Evolutionary conservation across 2,888 invertebrate genomes (phyloP), one percentile per base, ranked within the genome.

Genomic region (Sphaeridia pumilis): DNA sequence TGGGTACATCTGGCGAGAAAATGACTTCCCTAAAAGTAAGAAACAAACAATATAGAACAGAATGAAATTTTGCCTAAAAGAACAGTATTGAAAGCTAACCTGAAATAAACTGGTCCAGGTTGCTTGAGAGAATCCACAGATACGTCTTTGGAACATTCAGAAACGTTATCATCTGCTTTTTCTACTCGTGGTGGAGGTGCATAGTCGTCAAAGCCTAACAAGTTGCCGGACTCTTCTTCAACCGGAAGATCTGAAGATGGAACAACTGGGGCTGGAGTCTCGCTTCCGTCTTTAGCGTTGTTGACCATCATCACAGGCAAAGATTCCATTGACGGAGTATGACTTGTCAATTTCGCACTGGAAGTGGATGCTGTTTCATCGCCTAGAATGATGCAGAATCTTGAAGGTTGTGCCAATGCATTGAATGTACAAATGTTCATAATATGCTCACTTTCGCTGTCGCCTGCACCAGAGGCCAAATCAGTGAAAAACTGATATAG

Each of bases 1-100:
- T 90, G 21, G 85, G 83, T 48, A 95, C 88, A 65, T 92, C 88
- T 0, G 93, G 93, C 1, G 87, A 81, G 72, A 98, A 97, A 53
- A 86, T 79, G 47, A 98, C 24, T 46, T 50, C 49, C 35, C 50
- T 50, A 31, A 7, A 26, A 43, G 27, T 38, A 46, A 24, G 31
- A 45, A 38, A 35, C 28, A 26, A 44, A 22, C 10, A 10, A 21
- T 21, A 10, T 12, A 21, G 7, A 7, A 17, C 17, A 17, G 42
- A 17, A n/a, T 41, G 17, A 41, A 21, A n/a, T n/a, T n/a, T 44
- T 5, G 38, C 38, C 12, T 38, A 5, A 5, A 5, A 17, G 17
- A 38, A 7, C 17, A 5, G n/a, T n/a, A n/a, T n/a, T n/a, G n/a
- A n/a, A n/a, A 31, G 31, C 57, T 57, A 67, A 81, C 82, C 81